Base-by-base conservation (phyloP, 1,140 invertebrate genomes). In the Drosophila malerkotliana region DNA sequence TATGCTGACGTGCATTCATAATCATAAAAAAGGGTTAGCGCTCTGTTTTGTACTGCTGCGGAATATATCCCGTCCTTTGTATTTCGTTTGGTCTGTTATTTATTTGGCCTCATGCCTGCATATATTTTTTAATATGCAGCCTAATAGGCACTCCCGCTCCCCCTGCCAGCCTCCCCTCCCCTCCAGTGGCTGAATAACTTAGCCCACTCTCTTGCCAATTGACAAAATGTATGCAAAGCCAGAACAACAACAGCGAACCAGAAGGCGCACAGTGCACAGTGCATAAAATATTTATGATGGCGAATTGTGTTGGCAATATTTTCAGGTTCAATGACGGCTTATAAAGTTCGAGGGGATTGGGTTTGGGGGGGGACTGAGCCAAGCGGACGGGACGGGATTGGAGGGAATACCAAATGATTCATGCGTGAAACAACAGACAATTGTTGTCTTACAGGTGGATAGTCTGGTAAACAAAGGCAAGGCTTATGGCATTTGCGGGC, bases 1-100 rank as follows among this genome's bases (percentile, higher is more conserved):
- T 88, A 88, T 88, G 83, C 83, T 79, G 83, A 79, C 83, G 84
- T 82, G 83, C 83, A 88, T 88, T 88, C 83, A 88, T 83, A 88
- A 88, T 88, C 84, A 67, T 87, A 88, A 74, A 87, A 87, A 87
- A 87, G 82, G 82, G 82, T 87, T 87, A 76, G 73, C 84, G 74
- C 71, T 83, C 74, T 24, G 49, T 64, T 66, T n/a, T 49, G 57
- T 56, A 71, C 66, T 37, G 21, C n/a, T 8, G 34, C 14, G 28
- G 32, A 60, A 21, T 32, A 39, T 51, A 37, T 34, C 14, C 26
- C 53, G 30, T 49, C 32, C 32, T 30, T 47, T 49, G 68, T 76
- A 45, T 82, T 74, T 32, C 53, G 32, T 63, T 78, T 75, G 60
- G 48, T 66, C 72, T 79, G 72, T 87, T 87, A 88, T 87, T 88